Percentiles rank a stretch among this genome's conserved stretches.
Conservation (phyloP, 1,140 invertebrate species). For the Lithobius niger region DNA sequence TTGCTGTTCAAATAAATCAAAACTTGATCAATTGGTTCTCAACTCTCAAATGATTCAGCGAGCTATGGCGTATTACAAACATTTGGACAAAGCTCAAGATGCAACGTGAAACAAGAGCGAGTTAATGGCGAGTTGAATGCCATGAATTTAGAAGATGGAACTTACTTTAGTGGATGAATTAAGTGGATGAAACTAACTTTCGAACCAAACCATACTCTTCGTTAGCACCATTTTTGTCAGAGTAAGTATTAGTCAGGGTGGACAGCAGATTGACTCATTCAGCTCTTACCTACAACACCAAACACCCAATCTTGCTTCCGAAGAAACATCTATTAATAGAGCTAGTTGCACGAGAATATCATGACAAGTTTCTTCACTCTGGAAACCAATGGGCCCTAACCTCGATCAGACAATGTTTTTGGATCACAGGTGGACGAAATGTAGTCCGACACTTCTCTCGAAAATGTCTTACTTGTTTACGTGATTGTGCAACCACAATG, state of each 20-base stretch:
- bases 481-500: background rate
- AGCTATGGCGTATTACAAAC: background rate
- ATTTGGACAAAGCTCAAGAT: background rate
- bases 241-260: conserved; percentile 28
- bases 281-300: conserved; percentile 15
- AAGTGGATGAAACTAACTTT: background rate
- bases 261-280: conserved; percentile 29
- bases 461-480: conserved; percentile 13
- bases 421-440: conserved; percentile 1
- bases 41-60: background rate
- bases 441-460: background rate
- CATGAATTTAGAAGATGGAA: background rate
- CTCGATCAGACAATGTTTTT: background rate
- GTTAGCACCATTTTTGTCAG: conserved; percentile 29
- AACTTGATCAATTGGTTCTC: background rate
- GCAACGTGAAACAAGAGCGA: background rate
- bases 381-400: conserved; percentile 13
- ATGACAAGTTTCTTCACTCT: conserved; percentile 20
- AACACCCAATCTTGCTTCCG: conserved; percentile 26
- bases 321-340: conserved; percentile 18
- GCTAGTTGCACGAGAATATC: conserved; percentile 20
- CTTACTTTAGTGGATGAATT: background rate
- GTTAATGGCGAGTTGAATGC: background rate
- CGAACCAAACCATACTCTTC: background rate
- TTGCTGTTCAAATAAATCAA: background rate